These are phyloP conservation scores for Trididemnum nubilum DNA, from an alignment of 23 tunicate genomes.

Conservation along the genomic window DNA sequence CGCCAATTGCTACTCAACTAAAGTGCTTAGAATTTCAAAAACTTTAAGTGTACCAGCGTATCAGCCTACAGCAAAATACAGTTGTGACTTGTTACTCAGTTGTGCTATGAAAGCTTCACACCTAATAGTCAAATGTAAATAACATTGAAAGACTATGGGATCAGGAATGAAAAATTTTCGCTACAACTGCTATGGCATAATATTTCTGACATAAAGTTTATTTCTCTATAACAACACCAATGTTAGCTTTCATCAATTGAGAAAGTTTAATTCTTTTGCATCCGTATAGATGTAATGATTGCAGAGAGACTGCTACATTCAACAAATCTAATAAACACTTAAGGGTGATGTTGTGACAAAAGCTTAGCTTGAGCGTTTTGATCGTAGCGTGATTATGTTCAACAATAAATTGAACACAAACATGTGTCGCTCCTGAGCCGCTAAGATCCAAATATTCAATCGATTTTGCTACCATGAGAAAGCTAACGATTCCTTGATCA, in stretches of 20 bases:
- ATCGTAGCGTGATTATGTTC: slow-evolving; percentile 16
- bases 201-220: no score
- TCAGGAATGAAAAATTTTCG: no score
- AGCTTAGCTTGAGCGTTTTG: slow-evolving; percentile 59
- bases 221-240: slow-evolving; percentile 40
- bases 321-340: slow-evolving; percentile 37
- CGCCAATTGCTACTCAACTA: no score
- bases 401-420: slow-evolving; percentile 30
- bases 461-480: slow-evolving; percentile 7
- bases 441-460: slow-evolving; percentile 48
- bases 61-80: no score
- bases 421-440: slow-evolving; percentile 51
- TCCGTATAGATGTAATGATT: slow-evolving; percentile 59
- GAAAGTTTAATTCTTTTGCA: slow-evolving; percentile 55
- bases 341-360: slow-evolving; percentile 65
- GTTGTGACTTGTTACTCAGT: no score
- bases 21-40: no score
- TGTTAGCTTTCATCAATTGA: slow-evolving; percentile 34
- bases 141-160: no score
- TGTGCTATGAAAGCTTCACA: no score
- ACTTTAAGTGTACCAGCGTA: no score
- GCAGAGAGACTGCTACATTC: slow-evolving; percentile 22
- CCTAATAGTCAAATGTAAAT: no score
- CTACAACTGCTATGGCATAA: no score
- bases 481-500: slow-evolving; percentile 45